Percentiles rank a stretch among this genome's conserved stretches.
Evolutionary conservation across 1,140 invertebrate genomes (phyloP).

Genomic region (Drosophila malerkotliana): DNA sequence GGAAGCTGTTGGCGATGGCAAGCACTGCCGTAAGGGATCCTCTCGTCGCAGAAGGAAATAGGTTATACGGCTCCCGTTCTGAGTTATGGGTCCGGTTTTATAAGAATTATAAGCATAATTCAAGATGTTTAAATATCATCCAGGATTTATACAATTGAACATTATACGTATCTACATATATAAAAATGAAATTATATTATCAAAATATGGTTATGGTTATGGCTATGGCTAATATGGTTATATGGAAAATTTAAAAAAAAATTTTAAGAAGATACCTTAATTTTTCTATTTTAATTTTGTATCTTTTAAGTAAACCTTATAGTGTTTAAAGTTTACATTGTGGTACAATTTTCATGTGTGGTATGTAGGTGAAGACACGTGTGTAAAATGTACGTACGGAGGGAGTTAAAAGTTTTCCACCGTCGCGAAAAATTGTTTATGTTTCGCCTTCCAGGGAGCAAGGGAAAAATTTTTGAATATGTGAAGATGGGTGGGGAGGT

Average conservation of each 20-base stretch:
- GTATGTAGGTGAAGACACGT: conserved; percentile 5
- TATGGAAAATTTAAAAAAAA: too few species aligned
- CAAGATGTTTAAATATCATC: background rate
- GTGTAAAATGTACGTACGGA: conserved; percentile 16
- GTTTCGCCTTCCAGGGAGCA: conserved; percentile 31
- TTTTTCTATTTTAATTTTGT: background rate
- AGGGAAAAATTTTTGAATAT: conserved; percentile 24
- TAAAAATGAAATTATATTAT: background rate
- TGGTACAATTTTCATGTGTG: background rate
- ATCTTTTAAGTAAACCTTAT: background rate
- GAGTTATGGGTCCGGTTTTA: background rate
- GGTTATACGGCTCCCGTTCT: background rate
- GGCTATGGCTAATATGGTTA: too few species aligned
- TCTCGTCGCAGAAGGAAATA: background rate
- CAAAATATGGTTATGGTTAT: too few species aligned
- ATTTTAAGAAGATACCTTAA: too few species aligned
- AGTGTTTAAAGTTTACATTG: background rate
- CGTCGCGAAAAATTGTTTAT: conserved; percentile 52
- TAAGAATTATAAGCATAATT: background rate
- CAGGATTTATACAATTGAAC: background rate
- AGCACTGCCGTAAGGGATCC: background rate
- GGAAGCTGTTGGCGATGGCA: conserved; percentile 15
- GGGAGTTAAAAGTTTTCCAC: conserved; percentile 40
- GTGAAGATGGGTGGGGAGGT: conserved; percentile 15
- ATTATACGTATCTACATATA: background rate